Conservation (phyloP, 1,140 invertebrate genomes). For the Drosophila ercepeae region DNA sequence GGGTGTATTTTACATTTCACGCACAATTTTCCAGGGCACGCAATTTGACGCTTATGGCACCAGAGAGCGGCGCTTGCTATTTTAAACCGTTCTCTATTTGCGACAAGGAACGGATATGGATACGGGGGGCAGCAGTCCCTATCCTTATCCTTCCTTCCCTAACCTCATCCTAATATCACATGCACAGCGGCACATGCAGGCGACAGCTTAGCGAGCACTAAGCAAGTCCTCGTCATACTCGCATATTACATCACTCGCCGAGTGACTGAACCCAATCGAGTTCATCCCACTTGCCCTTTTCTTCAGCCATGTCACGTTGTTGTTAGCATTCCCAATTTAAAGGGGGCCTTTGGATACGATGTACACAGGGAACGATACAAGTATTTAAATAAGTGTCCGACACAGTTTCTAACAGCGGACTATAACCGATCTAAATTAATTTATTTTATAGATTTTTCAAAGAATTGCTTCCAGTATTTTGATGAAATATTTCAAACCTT, state of each 20-base stretch:
- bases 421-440: too few species aligned
- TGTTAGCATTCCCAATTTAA: conserved; percentile 65
- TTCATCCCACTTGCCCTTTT: conserved; percentile 52
- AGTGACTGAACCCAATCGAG: conserved; percentile 61
- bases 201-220: conserved; percentile 73
- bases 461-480: too few species aligned
- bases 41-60: conserved; percentile 72
- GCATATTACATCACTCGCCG: conserved; percentile 76
- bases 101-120: background rate
- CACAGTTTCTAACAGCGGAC: too few species aligned
- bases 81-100: conserved; percentile 51
- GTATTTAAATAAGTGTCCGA: background rate
- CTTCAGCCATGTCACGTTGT: conserved; percentile 77
- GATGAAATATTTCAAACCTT: too few species aligned
- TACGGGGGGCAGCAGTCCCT: background rate
- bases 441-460: too few species aligned
- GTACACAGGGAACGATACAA: background rate
- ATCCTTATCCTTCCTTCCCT: conserved; percentile 2
- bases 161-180: conserved; percentile 61
- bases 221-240: conserved; percentile 67
- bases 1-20: conserved; percentile 79
- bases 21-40: conserved; percentile 81
- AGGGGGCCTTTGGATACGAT: background rate
- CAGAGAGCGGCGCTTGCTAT: conserved; percentile 39
- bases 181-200: conserved; percentile 72